Evolutionary conservation across 2,113 vertebrate species (phyloP).

Genomic region (Tachysurus vachellii): DNA sequence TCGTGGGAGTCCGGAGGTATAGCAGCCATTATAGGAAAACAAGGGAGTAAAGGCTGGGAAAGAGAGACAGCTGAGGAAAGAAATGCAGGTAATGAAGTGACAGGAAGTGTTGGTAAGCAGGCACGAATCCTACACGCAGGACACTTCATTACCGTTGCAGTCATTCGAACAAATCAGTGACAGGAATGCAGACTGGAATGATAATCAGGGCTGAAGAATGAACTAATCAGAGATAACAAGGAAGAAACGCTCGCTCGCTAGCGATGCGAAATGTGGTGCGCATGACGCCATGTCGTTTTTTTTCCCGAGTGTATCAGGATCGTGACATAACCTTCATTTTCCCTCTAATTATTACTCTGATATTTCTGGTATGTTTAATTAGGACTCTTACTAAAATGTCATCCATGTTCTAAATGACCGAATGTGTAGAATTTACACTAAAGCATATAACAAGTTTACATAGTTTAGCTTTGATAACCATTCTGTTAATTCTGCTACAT

Average conservation of each 20-base stretch:
- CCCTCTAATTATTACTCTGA: neutral
- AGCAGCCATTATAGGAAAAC: conserved; percentile 21
- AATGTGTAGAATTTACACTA: neutral
- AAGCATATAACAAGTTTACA: neutral
- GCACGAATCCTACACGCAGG: neutral
- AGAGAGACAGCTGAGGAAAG: conserved; percentile 16
- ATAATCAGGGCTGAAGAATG: neutral
- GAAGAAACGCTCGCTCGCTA: neutral
- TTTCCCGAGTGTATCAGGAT: neutral
- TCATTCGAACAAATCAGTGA: neutral
- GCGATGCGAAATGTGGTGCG: neutral
- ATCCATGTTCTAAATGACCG: neutral
- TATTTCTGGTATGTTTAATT: neutral
- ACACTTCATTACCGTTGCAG: neutral
- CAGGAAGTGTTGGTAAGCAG: conserved; percentile 3
- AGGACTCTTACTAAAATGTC: neutral
- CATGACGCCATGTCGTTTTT: neutral
- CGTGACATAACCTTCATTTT: neutral
- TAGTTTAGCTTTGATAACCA: neutral
- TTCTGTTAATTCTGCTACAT: neutral
- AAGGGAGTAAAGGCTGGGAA: neutral
- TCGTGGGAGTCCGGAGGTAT: conserved; percentile 22
- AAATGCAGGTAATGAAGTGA: conserved; percentile 30
- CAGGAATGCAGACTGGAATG: neutral
- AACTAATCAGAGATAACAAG: conserved; percentile 5